These are phyloP conservation scores for Thalpophila matura DNA, from an alignment of 2,888 invertebrate genomes.

Conservation along the genomic window DNA sequence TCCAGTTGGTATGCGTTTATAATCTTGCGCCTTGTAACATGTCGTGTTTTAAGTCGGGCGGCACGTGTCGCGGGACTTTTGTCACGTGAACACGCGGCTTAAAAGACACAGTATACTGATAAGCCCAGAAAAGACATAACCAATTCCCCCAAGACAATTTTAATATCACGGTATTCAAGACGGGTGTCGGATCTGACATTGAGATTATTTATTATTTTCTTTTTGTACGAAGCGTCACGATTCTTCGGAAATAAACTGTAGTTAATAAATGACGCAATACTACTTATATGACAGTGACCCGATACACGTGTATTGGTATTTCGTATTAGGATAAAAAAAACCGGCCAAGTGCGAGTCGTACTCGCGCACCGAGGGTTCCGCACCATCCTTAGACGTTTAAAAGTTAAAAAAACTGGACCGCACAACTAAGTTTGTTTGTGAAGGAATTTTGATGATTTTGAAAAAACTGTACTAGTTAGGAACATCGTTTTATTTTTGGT, in stretches of 20 bases:
- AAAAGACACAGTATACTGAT: too few species aligned
- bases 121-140: slow-evolving; percentile 25
- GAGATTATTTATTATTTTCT: slow-evolving; percentile 19
- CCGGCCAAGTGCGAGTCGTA: too few species aligned
- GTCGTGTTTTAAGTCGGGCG: too few species aligned
- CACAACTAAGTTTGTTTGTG: too few species aligned
- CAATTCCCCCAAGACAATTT: slow-evolving; percentile 31
- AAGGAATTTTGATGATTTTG: too few species aligned
- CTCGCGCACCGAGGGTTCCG: too few species aligned
- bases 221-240: slow-evolving; percentile 20
- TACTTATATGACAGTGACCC: slow-evolving; percentile 24
- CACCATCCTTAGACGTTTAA: too few species aligned
- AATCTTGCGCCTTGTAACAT: too few species aligned
- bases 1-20: too few species aligned
- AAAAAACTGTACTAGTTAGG: too few species aligned
- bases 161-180: slow-evolving; percentile 34
- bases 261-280: slow-evolving; percentile 29
- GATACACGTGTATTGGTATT: slow-evolving; percentile 6
- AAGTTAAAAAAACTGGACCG: too few species aligned
- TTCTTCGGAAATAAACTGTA: neutral
- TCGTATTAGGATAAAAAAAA: neutral
- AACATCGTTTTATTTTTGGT: too few species aligned
- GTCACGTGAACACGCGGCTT: slow-evolving; percentile 17
- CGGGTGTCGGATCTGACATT: slow-evolving; percentile 20
- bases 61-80: slow-evolving; percentile 6